phyloP scores from a whole-genome alignment of 2,113 vertebrate genomes.

The Pardalotus punctatus region DNA sequence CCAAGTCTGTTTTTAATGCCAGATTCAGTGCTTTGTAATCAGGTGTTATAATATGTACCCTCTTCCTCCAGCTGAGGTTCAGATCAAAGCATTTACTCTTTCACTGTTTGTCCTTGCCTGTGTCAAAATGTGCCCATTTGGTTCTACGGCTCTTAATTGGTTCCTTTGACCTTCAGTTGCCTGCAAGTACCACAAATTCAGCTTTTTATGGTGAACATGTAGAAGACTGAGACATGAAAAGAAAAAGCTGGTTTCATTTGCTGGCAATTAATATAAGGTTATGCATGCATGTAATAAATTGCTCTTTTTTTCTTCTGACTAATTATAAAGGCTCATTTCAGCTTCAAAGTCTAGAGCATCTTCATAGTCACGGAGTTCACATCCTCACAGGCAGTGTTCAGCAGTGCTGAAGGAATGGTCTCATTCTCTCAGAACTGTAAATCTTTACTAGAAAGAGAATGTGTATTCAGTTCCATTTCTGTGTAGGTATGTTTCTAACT shows the following conservation, averaged over 20 bases:
- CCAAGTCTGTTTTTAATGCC: background rate
- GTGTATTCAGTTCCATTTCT: constrained; percentile 31
- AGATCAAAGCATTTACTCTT: background rate
- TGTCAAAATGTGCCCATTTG: background rate
- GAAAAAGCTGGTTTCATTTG: background rate
- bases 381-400: background rate
- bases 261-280: constrained; percentile 18
- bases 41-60: background rate
- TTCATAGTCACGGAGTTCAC: background rate
- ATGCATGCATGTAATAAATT: background rate
- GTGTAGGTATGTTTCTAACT: constrained; percentile 43
- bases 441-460: constrained; percentile 49
- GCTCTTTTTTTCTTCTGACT: background rate
- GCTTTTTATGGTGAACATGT: background rate
- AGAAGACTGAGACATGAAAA: background rate
- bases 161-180: background rate
- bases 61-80: background rate
- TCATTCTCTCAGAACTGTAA: constrained; percentile 14
- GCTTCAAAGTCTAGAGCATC: background rate
- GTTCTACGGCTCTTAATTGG: background rate
- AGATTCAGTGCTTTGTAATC: background rate
- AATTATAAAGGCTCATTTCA: constrained; percentile 31
- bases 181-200: background rate
- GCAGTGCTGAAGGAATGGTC: background rate
- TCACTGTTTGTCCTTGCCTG: background rate